phyloP scores from a whole-genome alignment of 2,113 vertebrate genomes.

The Dasyprocta punctata region DNA sequence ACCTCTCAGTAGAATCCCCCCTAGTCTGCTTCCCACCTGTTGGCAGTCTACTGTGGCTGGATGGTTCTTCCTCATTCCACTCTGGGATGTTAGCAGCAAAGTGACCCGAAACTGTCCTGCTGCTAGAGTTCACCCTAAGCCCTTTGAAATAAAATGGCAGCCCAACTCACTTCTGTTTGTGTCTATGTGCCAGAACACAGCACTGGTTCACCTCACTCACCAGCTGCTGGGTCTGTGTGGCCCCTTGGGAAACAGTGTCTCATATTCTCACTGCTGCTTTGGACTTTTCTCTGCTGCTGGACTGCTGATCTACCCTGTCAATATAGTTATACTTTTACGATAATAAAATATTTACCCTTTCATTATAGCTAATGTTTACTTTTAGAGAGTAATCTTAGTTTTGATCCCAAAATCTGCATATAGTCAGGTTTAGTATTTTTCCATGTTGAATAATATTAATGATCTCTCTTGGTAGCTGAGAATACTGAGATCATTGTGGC shows the following conservation, averaged over 20 bases:
- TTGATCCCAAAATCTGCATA: not conserved
- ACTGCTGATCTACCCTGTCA: not conserved
- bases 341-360: slow-evolving; percentile 3
- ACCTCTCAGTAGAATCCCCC: not conserved
- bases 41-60: not conserved
- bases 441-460: not conserved
- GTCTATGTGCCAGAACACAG: not conserved
- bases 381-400: slow-evolving; percentile 18
- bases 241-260: not conserved
- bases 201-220: not conserved
- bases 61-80: not conserved
- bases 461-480: not conserved
- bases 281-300: not conserved
- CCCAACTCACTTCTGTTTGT: not conserved
- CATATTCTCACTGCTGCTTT: not conserved
- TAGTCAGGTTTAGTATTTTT: not conserved
- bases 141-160: not conserved
- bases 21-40: not conserved
- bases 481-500: not conserved
- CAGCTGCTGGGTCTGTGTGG: not conserved
- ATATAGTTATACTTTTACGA: not conserved
- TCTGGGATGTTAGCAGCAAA: not conserved
- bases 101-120: not conserved
- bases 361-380: not conserved
- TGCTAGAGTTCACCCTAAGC: not conserved